phyloP scores from a whole-genome alignment of 2,113 vertebrate genomes.

The Formicarius rufipectus region DNA sequence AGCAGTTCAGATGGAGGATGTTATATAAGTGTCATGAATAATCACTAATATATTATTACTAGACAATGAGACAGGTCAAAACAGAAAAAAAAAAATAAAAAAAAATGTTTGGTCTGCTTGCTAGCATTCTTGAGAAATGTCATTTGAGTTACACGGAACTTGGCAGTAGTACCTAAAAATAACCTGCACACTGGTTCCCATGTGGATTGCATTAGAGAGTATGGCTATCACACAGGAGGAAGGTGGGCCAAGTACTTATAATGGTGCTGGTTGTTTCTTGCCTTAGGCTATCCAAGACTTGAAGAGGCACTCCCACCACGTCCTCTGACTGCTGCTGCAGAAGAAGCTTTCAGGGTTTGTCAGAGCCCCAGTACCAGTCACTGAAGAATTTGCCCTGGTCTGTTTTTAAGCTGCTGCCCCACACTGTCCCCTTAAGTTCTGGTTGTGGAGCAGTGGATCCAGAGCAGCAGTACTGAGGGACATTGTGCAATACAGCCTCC shows the following conservation, averaged over 20 bases:
- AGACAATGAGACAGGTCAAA: conserved; percentile 14
- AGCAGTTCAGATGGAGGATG: conserved; percentile 16
- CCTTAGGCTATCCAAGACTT: not conserved
- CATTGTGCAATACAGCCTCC: rapidly evolving
- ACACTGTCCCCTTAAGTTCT: rapidly evolving
- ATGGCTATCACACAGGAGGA: not conserved
- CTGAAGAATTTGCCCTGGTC: not conserved
- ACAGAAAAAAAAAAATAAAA: not conserved
- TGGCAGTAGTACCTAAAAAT: not conserved
- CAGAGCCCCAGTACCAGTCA: not conserved
- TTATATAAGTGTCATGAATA: conserved; percentile 25
- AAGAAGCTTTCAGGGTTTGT: not conserved
- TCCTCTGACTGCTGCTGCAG: not conserved
- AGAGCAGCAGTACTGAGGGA: not conserved
- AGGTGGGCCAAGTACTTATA: not conserved
- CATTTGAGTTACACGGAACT: not conserved
- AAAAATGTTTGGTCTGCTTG: not conserved
- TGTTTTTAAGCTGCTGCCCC: not conserved
- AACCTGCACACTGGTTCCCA: not conserved
- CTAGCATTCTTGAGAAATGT: conserved; percentile 19
- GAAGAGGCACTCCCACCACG: not conserved
- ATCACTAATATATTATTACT: conserved; percentile 13
- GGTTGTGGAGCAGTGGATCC: not conserved
- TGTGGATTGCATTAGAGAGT: not conserved
- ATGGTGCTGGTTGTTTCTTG: not conserved